A percentile compares a stretch with the other conserved stretches of the same genome.
phyloP scores from a whole-genome alignment of 1,140 invertebrate genomes.

The Lucilia cuprina region DNA sequence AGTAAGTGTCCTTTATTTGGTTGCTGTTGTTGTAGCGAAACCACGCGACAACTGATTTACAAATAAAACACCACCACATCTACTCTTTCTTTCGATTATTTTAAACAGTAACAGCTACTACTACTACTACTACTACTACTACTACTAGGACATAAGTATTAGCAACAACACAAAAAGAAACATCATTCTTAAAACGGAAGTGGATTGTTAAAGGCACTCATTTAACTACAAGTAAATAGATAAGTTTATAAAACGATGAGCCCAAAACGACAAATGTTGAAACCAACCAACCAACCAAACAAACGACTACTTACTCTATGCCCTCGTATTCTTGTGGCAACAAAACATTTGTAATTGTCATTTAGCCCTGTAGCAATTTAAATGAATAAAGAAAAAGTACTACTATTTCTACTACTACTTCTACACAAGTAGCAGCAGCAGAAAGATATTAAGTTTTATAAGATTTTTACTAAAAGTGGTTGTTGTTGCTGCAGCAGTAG shows the following conservation, averaged over 20 bases:
- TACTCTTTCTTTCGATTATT: background rate
- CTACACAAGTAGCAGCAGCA: background rate
- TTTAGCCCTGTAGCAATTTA: background rate
- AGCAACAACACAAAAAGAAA: too few species aligned
- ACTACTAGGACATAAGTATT: too few species aligned
- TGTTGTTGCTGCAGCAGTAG: background rate
- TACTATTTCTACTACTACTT: too few species aligned
- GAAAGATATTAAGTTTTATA: background rate
- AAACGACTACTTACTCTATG: background rate
- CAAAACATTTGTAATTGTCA: slow-evolving; percentile 11
- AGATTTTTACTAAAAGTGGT: background rate
- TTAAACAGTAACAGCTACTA: background rate
- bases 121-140: background rate
- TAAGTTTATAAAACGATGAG: too few species aligned
- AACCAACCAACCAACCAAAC: background rate
- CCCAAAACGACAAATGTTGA: background rate
- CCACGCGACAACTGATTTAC: background rate
- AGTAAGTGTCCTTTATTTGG: slow-evolving; percentile 8
- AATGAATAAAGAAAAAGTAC: background rate
- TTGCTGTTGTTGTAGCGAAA: background rate
- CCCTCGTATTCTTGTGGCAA: background rate
- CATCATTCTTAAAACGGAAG: background rate
- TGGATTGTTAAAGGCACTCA: background rate
- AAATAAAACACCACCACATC: background rate
- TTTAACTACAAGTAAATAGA: too few species aligned